Conservation (phyloP, 53 echinoderm and acorn worm genomes). For the Temnopleurus reevesii region DNA sequence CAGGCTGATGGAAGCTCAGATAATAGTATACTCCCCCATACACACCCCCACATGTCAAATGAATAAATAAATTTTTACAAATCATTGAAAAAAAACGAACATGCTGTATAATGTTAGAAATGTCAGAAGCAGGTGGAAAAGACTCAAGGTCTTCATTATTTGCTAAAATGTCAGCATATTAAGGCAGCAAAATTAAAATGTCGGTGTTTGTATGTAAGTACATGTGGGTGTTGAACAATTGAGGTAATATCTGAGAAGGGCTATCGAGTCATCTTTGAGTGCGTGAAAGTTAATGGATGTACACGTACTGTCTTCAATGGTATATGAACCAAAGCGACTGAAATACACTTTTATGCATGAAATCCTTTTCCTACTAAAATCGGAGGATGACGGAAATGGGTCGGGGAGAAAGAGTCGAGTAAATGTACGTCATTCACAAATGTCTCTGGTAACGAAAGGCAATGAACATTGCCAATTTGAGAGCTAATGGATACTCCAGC, state of each 20-base stretch:
- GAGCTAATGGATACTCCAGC: conserved; percentile 6
- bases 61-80: no score
- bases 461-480: not conserved
- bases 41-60: no score
- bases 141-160: not conserved
- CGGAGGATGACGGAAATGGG: not conserved
- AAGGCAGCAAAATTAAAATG: not conserved
- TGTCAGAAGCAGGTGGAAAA: not conserved
- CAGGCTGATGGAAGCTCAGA: not conserved
- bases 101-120: not conserved
- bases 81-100: no score
- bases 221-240: not conserved
- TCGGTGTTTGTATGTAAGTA: not conserved
- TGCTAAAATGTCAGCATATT: not conserved
- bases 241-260: not conserved
- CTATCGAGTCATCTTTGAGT: no score
- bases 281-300: no score
- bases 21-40: conserved; percentile 25
- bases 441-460: not conserved
- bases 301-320: no score
- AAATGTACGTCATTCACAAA: not conserved
- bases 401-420: not conserved
- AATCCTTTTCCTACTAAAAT: not conserved
- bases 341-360: not conserved
- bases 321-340: no score